Evolutionary conservation across 2,113 vertebrate genomes (phyloP).

Genomic region (Sula dactylatra): DNA sequence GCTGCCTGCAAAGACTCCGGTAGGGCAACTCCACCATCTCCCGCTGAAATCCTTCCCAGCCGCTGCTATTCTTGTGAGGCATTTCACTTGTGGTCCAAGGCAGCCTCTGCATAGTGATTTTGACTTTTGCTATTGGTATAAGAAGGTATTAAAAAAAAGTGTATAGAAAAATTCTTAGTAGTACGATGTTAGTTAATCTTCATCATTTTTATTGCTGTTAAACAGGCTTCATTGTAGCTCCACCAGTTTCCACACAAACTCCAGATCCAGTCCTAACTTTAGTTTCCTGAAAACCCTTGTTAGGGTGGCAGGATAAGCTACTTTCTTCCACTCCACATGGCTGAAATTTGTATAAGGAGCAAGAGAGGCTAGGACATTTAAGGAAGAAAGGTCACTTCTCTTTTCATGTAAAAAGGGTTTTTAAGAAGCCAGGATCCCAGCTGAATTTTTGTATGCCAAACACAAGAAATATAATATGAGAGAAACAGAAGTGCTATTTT

Average conservation of each 20-base stretch:
- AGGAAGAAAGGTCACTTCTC: neutral
- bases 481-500: constrained; percentile 48
- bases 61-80: neutral
- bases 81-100: neutral
- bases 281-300: neutral
- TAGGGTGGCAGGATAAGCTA: neutral
- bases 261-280: neutral
- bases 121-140: neutral
- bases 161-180: neutral
- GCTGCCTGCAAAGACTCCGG: neutral
- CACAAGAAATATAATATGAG: constrained; percentile 37
- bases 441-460: constrained; percentile 1
- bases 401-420: neutral
- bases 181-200: neutral
- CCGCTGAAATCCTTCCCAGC: neutral
- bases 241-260: neutral
- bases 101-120: neutral
- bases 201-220: neutral
- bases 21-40: neutral
- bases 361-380: neutral
- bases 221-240: neutral
- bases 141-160: neutral
- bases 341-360: neutral
- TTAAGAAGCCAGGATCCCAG: neutral
- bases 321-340: neutral